phyloP scores from a whole-genome alignment of 2,797 vertebrate species.

The Pantherophis vulpinus region DNA sequence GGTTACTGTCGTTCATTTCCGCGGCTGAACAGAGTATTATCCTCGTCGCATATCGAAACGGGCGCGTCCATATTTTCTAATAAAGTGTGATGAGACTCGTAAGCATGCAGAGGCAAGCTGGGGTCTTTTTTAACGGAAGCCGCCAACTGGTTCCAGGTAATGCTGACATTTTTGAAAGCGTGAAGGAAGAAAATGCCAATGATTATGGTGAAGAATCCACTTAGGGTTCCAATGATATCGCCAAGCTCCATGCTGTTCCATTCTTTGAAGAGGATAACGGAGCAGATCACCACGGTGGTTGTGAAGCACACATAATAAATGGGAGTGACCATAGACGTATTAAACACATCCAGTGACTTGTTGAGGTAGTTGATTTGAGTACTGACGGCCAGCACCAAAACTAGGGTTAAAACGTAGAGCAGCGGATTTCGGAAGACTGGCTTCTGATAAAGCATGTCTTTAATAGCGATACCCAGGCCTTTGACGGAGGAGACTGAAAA shows the following conservation, averaged over 20 bases:
- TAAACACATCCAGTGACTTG: conserved; percentile 77
- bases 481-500: conserved; percentile 81
- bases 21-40: conserved; percentile 62
- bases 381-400: conserved; percentile 68
- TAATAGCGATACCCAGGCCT: conserved; percentile 77
- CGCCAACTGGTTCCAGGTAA: conserved; percentile 73
- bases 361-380: conserved; percentile 81
- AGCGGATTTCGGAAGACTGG: conserved; percentile 69
- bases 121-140: conserved; percentile 57
- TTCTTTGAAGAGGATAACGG: conserved; percentile 78
- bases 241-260: conserved; percentile 72
- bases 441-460: conserved; percentile 67
- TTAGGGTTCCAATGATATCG: conserved; percentile 73
- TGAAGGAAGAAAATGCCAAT: conserved; percentile 79
- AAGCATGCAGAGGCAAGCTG: not conserved
- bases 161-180: conserved; percentile 71
- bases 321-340: conserved; percentile 76
- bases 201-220: conserved; percentile 75
- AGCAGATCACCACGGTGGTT: conserved; percentile 70
- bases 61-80: conserved; percentile 66
- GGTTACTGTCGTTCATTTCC: conserved; percentile 27
- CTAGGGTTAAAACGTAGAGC: conserved; percentile 68
- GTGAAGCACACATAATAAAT: conserved; percentile 81
- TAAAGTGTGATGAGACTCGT: conserved; percentile 65
- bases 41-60: conserved; percentile 61